Base-by-base conservation (phyloP, 2,797 vertebrate species). In the Ispidina picta region DNA sequence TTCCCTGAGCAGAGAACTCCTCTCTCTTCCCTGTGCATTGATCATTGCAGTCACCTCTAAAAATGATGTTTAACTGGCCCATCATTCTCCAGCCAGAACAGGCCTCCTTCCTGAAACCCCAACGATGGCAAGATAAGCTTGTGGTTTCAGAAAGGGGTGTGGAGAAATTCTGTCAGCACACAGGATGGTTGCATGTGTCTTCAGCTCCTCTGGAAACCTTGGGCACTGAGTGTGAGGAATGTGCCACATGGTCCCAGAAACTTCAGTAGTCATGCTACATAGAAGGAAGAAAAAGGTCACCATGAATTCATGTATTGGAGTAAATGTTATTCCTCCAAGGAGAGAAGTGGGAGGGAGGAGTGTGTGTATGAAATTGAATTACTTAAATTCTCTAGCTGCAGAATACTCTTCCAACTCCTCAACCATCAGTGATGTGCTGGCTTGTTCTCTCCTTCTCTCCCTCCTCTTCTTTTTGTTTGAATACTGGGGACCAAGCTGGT, bases 91-190 rank as follows among this genome's bases (percentile, higher is more conserved):
- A 88, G 54, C 58, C 60, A 88, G 88, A 74, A 12, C 68, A 88
- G 54, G 68, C 58, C 89, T 63, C 74, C 71, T 86, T 92, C 64
- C 54, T 88, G 64, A 88, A 95, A 88, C 86, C 83, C 77, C 78
- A 76, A 2, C 0, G 80, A 86, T 56, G 81, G 52, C 79, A 52
- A 22, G 86, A 86, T 79, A 93, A 74, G 54, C 64, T 35, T 84
- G 88, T 89, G 88, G 91, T 83, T 95, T 86, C 71, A 86, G 74
- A 92, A 93, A 8, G 39, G 60, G 44, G 33, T 25, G 82, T 62
- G 87, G 80, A 63, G 55, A 60, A 85, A 70, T 65, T 86, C 60
- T 70, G 1, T 60, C 6, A 23, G 56, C 25, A 25, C 56, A 25
- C 46, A 43, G 0, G 49, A 0, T 84, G 62, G 64, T 80, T 86